A percentile compares a stretch with the other conserved stretches of the same genome.
phyloP scores from a whole-genome alignment of 2,797 vertebrate species.

The Enteromius argenteus region DNA sequence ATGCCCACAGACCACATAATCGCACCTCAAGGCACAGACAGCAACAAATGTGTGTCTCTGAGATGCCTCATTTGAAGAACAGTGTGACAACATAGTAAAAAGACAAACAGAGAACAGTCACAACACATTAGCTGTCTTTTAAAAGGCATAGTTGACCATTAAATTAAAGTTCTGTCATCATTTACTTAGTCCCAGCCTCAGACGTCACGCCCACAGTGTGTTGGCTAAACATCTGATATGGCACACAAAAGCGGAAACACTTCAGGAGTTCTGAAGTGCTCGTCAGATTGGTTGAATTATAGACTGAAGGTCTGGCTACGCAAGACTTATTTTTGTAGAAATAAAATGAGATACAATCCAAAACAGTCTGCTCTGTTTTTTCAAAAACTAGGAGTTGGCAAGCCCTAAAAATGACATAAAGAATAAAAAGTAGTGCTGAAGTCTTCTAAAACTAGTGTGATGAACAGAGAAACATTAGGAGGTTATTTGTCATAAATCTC shows the following conservation, averaged over 20 bases:
- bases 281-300: too few species aligned
- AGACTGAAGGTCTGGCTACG: too few species aligned
- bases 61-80: not conserved
- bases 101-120: not conserved
- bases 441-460: not conserved
- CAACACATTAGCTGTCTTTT: not conserved
- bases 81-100: slow-evolving; percentile 9
- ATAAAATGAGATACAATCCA: not conserved
- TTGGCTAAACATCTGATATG: too few species aligned
- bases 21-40: not conserved
- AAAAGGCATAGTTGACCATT: not conserved
- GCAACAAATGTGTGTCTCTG: slow-evolving; percentile 19
- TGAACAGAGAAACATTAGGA: not conserved
- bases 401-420: not conserved
- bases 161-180: not conserved
- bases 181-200: not conserved
- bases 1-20: slow-evolving; percentile 16
- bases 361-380: not conserved
- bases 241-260: too few species aligned
- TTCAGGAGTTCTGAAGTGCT: too few species aligned
- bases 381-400: not conserved
- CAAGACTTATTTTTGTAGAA: not conserved
- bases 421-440: not conserved
- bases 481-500: not conserved
- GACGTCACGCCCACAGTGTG: too few species aligned